A percentile compares a stretch with the other conserved stretches of the same genome.
phyloP scores from a whole-genome alignment of 2,888 invertebrate genomes.

The Onthophagus sagittarius region DNA sequence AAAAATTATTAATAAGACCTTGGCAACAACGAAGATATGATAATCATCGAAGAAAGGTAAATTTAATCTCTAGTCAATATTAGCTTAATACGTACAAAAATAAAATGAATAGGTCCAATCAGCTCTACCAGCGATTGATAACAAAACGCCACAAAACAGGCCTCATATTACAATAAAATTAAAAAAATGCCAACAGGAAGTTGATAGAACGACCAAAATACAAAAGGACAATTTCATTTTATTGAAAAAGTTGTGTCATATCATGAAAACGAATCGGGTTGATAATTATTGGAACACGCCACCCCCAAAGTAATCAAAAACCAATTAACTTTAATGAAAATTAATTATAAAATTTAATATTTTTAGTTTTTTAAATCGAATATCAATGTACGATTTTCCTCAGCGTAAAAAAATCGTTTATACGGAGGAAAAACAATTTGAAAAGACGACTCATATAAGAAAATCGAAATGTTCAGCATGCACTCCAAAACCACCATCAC shows the following conservation, averaged over 20 bases:
- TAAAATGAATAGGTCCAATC: slow-evolving; percentile 51
- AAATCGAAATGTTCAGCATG: slow-evolving; percentile 41
- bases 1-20: slow-evolving; percentile 66
- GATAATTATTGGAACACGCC: slow-evolving; percentile 66
- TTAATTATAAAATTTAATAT: neutral
- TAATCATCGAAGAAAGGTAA: slow-evolving; percentile 66
- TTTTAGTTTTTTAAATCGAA: slow-evolving; percentile 35
- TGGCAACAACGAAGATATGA: slow-evolving; percentile 68
- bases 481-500: slow-evolving; percentile 29
- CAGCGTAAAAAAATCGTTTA: slow-evolving; percentile 7
- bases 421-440: slow-evolving; percentile 7
- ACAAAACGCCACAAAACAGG: slow-evolving; percentile 58
- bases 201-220: slow-evolving; percentile 61
- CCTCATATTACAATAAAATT: slow-evolving; percentile 65
- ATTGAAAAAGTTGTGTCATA: slow-evolving; percentile 61
- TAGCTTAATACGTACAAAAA: neutral
- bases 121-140: slow-evolving; percentile 66
- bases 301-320: slow-evolving; percentile 53
- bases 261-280: slow-evolving; percentile 64
- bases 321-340: neutral
- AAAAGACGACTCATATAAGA: slow-evolving; percentile 29
- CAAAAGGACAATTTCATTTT: slow-evolving; percentile 66
- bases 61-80: too few species aligned
- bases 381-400: slow-evolving; percentile 27
- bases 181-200: slow-evolving; percentile 67